Conservation (phyloP, 1,140 invertebrate species). For the Caerostris extrusa region DNA sequence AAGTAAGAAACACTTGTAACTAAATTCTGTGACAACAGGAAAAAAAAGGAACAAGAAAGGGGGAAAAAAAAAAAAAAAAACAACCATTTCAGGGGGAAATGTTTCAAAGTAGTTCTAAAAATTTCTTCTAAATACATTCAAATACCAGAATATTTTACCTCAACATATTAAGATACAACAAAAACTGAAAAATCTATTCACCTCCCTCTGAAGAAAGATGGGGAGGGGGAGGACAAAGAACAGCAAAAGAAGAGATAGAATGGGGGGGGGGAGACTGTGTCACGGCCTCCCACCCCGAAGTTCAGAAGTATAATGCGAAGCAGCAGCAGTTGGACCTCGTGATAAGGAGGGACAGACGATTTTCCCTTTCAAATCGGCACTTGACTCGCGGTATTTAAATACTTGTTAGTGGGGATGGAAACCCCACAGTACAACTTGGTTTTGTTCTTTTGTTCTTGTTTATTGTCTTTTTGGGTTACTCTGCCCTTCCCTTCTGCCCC, state of each 20-base stretch:
- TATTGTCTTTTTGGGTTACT: not conserved
- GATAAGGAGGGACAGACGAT: slow-evolving; percentile 55
- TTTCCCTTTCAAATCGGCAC: slow-evolving; percentile 74
- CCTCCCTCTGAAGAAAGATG: not conserved
- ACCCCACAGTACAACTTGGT: not conserved
- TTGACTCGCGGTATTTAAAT: slow-evolving; percentile 69
- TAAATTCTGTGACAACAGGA: not conserved
- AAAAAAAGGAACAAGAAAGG: not conserved
- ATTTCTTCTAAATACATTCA: slow-evolving; percentile 28
- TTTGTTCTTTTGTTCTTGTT: not conserved
- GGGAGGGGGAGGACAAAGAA: not conserved
- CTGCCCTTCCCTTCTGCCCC: not conserved
- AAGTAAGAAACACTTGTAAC: not conserved
- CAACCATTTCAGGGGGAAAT: too few species aligned
- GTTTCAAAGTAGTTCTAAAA: not conserved
- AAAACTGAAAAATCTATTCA: slow-evolving; percentile 30
- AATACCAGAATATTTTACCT: slow-evolving; percentile 14
- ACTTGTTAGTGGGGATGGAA: slow-evolving; percentile 61
- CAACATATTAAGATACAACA: slow-evolving; percentile 52
- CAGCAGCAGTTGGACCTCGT: slow-evolving; percentile 49
- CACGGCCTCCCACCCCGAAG: not conserved
- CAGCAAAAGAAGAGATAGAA: not conserved
- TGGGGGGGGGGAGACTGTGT: not conserved
- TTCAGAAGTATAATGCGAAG: slow-evolving; percentile 48
- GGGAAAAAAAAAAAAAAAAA: too few species aligned